These are phyloP conservation scores for Oedothorax gibbosus DNA, from an alignment of 1,140 invertebrate species.

Conservation along the genomic window DNA sequence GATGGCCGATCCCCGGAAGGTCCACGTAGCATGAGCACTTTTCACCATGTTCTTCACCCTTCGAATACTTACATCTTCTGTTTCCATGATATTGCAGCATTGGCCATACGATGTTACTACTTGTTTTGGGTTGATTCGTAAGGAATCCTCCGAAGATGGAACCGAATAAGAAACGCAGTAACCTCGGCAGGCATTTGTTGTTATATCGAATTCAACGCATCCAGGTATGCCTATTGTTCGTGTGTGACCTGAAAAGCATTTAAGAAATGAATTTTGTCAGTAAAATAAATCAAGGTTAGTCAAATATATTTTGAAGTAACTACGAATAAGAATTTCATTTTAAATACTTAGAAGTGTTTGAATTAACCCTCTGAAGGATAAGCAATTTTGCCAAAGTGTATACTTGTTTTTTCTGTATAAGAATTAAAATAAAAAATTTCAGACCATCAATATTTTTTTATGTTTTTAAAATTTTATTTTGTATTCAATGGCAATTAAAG, in stretches of 20 bases:
- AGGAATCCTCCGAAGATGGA: conserved; percentile 74
- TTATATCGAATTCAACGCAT: conserved; percentile 85
- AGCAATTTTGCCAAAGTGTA: too few relatives aligned
- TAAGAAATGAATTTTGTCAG: neutral
- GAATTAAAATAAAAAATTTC: too few relatives aligned
- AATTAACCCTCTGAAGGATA: neutral
- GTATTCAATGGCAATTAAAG: neutral
- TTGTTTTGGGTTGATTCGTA: conserved; percentile 75
- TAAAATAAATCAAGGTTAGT: neutral
- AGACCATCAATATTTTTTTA: neutral
- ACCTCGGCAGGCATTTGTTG: conserved; percentile 87
- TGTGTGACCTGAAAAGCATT: conserved; percentile 77
- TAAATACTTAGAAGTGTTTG: neutral
- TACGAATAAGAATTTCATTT: neutral
- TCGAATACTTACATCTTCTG: conserved; percentile 77
- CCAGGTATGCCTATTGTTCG: conserved; percentile 83
- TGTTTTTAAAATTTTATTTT: neutral
- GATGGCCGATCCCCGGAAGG: too few relatives aligned
- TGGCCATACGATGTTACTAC: conserved; percentile 86
- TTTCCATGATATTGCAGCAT: conserved; percentile 90
- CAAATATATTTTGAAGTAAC: neutral
- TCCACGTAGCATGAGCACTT: neutral
- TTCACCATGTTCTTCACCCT: neutral
- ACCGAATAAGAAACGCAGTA: conserved; percentile 86
- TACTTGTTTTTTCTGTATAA: too few relatives aligned